phyloP scores from a whole-genome alignment of 2,888 invertebrate genomes.

The Myopa tessellatipennis region DNA sequence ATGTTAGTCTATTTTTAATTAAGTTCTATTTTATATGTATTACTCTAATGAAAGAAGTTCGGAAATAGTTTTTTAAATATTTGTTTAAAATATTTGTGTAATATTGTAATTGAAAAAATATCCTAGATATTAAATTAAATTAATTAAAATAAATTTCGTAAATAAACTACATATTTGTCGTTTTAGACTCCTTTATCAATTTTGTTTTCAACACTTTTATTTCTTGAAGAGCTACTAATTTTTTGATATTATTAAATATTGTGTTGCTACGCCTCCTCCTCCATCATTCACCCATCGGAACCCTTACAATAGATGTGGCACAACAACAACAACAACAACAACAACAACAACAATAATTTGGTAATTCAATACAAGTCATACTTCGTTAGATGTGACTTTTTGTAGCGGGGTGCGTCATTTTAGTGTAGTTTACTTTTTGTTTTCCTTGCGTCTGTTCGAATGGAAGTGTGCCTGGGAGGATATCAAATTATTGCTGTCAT shows the following conservation, averaged over 20 bases:
- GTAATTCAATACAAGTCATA: slow-evolving; percentile 15
- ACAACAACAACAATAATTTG: slow-evolving; percentile 25
- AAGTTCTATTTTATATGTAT: too few relatives aligned
- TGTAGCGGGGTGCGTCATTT: not conserved
- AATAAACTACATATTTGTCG: not conserved
- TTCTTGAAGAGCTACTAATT: too few relatives aligned
- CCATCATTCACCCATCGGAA: not conserved
- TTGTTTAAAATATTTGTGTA: too few relatives aligned
- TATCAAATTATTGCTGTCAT: slow-evolving; percentile 22
- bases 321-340: slow-evolving; percentile 27
- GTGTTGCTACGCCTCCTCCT: too few relatives aligned
- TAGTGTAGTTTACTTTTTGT: not conserved
- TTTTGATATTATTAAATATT: too few relatives aligned
- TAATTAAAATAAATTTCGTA: too few relatives aligned
- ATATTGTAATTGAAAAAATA: too few relatives aligned
- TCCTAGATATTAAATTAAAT: too few relatives aligned
- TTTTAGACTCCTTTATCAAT: not conserved
- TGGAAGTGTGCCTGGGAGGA: not conserved
- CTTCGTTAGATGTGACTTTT: not conserved
- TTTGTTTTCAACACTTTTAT: too few relatives aligned
- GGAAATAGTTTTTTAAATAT: too few relatives aligned
- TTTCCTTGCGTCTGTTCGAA: not conserved
- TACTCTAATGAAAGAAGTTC: too few relatives aligned
- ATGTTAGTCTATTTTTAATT: too few relatives aligned
- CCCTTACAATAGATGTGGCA: slow-evolving; percentile 35